Evolutionary conservation across 2,888 invertebrate genomes (phyloP), one percentile per base, ranked within the genome.

Genomic region (Brachypalpus laphriformis): DNA sequence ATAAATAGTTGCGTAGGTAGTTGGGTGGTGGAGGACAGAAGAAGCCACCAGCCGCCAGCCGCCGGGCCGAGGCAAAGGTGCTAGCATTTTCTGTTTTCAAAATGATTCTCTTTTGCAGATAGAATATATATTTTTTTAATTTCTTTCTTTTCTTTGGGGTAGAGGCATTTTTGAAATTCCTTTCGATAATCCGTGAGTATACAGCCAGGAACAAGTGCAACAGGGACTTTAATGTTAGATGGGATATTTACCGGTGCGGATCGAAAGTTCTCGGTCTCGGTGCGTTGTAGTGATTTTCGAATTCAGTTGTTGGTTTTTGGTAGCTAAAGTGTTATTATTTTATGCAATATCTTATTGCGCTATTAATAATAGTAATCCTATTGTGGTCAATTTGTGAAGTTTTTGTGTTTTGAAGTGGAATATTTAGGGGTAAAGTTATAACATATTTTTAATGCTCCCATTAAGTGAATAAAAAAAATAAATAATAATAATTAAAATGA

Each of bases 241-340:
- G 82, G 86, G 76, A 87, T 72, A 86, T 87, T 87, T 86, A 86
- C 81, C 87, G 87, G 87, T 81, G 83, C 87, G 87, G 85, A 87
- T 87, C 87, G 87, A 80, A 83, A 80, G 70, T 80, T 80, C 63
- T 63, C 47, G 63, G 76, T 72, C 63, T 72, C 77, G 74, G 76
- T 77, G 77, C 14, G 74, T 78, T 68, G 66, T 61, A 42, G 57
- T 66, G 61, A 49, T 76, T 80, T 61, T 75, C 71, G 63, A 75
- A n/a, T 51, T 59, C 47, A 66, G 61, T 86, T 70, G 63, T 76
- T 65, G 66, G 66, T 49, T 66, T n/a, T 57, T 59, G 20, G 37
- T 45, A 9, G 61, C 5, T 5, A 20, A 68, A 77, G 61, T 70
- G 71, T 59, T 54, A 40, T 70, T 57, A 11, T 70, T 56, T 34